Conservation (phyloP, 2,888 invertebrate genomes). For the Hemithea aestivaria region DNA sequence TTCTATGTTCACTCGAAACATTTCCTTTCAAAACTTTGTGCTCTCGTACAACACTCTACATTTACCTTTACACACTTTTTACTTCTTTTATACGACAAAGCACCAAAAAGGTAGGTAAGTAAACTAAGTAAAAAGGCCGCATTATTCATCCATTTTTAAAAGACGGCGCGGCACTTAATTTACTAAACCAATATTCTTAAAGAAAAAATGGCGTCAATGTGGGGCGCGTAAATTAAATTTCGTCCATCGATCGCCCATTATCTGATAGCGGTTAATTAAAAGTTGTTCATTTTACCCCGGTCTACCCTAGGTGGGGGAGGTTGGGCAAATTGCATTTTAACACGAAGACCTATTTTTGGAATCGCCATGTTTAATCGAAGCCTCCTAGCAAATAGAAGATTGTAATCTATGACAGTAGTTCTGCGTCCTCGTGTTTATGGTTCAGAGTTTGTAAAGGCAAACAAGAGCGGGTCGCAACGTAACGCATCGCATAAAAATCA, state of each 20-base stretch:
- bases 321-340: slow-evolving; percentile 28
- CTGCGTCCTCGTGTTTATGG: no score
- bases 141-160: no score
- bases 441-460: no score
- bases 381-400: neutral
- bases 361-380: slow-evolving; percentile 19
- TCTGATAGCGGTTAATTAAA: slow-evolving; percentile 54
- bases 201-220: slow-evolving; percentile 17
- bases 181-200: slow-evolving; percentile 6
- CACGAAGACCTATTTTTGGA: slow-evolving; percentile 28
- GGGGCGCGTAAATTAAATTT: slow-evolving; percentile 36
- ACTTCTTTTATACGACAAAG: no score
- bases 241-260: slow-evolving; percentile 27
- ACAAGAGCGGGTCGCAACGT: no score
- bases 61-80: no score
- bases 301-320: slow-evolving; percentile 12
- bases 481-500: no score
- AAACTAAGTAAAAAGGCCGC: no score
- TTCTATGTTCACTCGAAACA: no score
- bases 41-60: no score
- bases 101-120: no score
- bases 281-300: slow-evolving; percentile 36
- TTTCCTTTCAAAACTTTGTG: no score
- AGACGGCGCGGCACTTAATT: neutral
- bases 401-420: neutral